Conservation (phyloP, 2,797 vertebrate species). For the Galago senegalensis region DNA sequence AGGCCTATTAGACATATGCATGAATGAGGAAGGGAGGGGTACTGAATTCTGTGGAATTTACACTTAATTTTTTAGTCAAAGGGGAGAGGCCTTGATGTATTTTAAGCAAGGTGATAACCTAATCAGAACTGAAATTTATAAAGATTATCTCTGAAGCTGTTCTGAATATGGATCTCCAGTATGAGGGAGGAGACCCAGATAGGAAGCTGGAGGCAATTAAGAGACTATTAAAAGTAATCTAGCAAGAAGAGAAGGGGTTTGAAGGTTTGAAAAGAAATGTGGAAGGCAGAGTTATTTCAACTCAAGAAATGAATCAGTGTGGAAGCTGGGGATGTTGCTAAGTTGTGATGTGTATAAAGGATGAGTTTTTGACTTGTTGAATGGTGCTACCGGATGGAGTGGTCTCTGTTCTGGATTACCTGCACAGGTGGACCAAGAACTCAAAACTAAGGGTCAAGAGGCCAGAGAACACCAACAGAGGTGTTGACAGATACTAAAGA, state of each 20-base stretch:
- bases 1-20: background rate
- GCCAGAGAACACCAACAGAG: background rate
- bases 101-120: slow-evolving; percentile 19
- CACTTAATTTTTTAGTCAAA: slow-evolving; percentile 62
- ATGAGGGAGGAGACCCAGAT: background rate
- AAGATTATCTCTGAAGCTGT: slow-evolving; percentile 35
- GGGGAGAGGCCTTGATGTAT: background rate
- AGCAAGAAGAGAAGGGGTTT: slow-evolving; percentile 6
- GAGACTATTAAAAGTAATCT: slow-evolving; percentile 42
- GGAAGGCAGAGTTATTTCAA: background rate
- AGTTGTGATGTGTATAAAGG: background rate
- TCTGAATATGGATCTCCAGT: background rate
- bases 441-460: background rate
- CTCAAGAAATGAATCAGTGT: background rate
- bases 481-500: background rate
- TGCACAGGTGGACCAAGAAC: background rate
- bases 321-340: background rate
- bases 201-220: background rate
- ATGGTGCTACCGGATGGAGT: background rate
- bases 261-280: slow-evolving; percentile 29
- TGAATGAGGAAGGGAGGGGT: background rate
- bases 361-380: background rate
- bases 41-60: slow-evolving; percentile 18
- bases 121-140: slow-evolving; percentile 68
- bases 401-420: background rate